Conservation (phyloP, 2,888 invertebrate genomes). For the Empis stercorea region DNA sequence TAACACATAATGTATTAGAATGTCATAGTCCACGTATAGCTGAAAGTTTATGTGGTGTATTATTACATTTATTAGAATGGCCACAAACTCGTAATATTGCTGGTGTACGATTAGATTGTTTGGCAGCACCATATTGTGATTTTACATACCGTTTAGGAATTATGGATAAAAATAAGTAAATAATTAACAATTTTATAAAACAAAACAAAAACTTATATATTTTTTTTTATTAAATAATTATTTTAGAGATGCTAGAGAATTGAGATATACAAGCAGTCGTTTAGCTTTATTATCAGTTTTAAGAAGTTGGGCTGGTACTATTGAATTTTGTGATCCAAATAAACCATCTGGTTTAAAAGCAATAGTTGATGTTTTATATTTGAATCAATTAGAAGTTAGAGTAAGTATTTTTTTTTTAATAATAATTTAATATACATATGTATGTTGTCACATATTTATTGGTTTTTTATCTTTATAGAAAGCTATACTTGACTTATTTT, state of each 20-base stretch:
- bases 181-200: background rate
- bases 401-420: constrained; percentile 42
- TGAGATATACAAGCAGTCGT: constrained; percentile 73
- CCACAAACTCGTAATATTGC: constrained; percentile 66
- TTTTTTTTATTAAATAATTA: constrained; percentile 8
- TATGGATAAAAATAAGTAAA: constrained; percentile 55
- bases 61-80: constrained; percentile 73
- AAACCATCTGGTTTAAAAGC: constrained; percentile 63
- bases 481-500: constrained; percentile 82
- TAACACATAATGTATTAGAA: constrained; percentile 69
- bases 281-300: constrained; percentile 70
- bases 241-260: constrained; percentile 64
- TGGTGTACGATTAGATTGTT: constrained; percentile 67
- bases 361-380: constrained; percentile 65
- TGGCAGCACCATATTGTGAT: constrained; percentile 90
- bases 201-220: background rate
- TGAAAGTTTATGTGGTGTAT: constrained; percentile 78
- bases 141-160: constrained; percentile 65
- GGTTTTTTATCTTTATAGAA: constrained; percentile 44
- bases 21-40: constrained; percentile 80
- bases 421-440: background rate
- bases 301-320: constrained; percentile 82
- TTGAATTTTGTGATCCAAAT: constrained; percentile 73
- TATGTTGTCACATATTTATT: background rate
- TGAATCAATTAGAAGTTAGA: constrained; percentile 80